A percentile compares a stretch with the other conserved stretches of the same genome.
Conservation (phyloP, 1,140 invertebrate genomes). For the Medauroidea extradentata region DNA sequence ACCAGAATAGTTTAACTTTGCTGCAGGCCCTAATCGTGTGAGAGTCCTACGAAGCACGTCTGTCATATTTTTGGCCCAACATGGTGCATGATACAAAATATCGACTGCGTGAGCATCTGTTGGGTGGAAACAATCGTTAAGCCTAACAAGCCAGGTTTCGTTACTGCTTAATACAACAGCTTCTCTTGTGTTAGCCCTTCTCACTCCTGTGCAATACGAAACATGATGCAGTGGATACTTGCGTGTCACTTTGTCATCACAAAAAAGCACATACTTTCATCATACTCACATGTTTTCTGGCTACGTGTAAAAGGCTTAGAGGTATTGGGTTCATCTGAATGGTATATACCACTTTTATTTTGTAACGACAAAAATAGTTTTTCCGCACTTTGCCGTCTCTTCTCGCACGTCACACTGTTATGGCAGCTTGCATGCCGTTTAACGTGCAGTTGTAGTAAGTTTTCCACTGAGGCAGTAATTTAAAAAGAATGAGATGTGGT, state of each 20-base stretch:
- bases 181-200: background rate
- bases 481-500: background rate
- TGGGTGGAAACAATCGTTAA: too few species aligned
- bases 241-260: conserved; percentile 2
- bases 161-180: too few species aligned
- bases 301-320: conserved; percentile 1
- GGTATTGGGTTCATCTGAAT: background rate
- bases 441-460: background rate
- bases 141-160: too few species aligned
- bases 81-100: too few species aligned
- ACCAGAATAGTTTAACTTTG: too few species aligned
- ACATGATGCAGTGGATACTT: conserved; percentile 4
- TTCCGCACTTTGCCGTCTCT: conserved; percentile 1
- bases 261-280: conserved; percentile 5
- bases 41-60: too few species aligned
- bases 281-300: conserved; percentile 1
- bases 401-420: background rate
- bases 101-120: too few species aligned
- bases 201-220: background rate
- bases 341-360: background rate
- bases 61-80: too few species aligned
- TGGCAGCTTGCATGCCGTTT: background rate
- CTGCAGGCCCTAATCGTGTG: too few species aligned
- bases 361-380: background rate
- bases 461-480: too few species aligned